phyloP scores from a whole-genome alignment of 2,113 vertebrate genomes.

The Solea senegalensis region DNA sequence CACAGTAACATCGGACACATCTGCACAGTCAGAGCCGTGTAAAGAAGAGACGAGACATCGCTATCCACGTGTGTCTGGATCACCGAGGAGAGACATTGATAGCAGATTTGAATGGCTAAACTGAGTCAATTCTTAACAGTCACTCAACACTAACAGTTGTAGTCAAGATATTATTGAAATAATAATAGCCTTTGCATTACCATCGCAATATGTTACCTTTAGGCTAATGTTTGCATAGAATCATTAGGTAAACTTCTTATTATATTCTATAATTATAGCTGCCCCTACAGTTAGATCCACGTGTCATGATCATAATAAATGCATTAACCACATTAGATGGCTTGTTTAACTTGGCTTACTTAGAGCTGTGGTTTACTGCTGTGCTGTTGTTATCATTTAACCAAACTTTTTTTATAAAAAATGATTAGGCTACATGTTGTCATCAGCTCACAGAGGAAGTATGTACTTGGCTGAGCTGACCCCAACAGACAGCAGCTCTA shows the following conservation, averaged over 20 bases:
- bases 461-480: conserved; percentile 54
- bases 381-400: conserved; percentile 38
- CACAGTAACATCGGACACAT: too few species aligned
- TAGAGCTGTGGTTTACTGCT: conserved; percentile 49
- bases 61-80: too few species aligned
- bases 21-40: too few species aligned
- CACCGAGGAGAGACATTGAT: too few species aligned
- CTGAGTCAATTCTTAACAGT: neutral
- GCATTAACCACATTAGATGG: conserved; percentile 43
- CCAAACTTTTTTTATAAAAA: conserved; percentile 34
- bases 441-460: conserved; percentile 56
- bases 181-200: conserved; percentile 40
- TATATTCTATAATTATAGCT: conserved; percentile 5
- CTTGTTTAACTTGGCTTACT: conserved; percentile 41
- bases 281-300: conserved; percentile 15
- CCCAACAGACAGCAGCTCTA: conserved; percentile 64
- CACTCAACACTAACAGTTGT: conserved; percentile 1
- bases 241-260: conserved; percentile 54
- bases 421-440: conserved; percentile 46
- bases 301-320: conserved; percentile 37
- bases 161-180: conserved; percentile 18
- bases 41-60: too few species aligned
- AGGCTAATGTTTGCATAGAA: conserved; percentile 63
- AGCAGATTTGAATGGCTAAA: neutral
- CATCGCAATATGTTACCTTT: conserved; percentile 51